phyloP scores from a whole-genome alignment of 92 coral and sea anemone genomes.

The Siderastrea siderea region DNA sequence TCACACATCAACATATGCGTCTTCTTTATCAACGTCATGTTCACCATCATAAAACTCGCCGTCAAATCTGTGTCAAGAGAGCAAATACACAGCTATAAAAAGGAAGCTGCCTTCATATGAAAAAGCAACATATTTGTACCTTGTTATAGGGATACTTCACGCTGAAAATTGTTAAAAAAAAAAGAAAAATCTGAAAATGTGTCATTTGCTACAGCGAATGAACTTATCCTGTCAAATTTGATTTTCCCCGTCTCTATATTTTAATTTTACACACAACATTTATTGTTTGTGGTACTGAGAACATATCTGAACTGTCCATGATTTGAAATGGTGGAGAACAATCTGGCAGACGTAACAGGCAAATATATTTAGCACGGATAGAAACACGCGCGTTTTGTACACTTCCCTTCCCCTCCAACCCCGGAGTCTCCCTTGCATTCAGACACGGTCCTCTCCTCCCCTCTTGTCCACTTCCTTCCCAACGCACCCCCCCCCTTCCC shows the following conservation, averaged over 20 bases:
- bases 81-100: not conserved
- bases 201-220: no score
- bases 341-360: no score
- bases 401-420: not conserved
- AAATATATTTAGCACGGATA: no score
- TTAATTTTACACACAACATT: no score
- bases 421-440: not conserved
- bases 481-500: not conserved
- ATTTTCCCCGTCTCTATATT: no score
- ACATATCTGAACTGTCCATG: no score
- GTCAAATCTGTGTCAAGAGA: conserved; percentile 31
- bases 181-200: no score
- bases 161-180: no score
- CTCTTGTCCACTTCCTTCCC: not conserved
- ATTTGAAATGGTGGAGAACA: no score
- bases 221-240: no score
- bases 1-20: conserved; percentile 82
- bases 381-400: no score
- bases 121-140: not conserved
- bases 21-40: conserved; percentile 92
- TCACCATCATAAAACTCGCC: conserved; percentile 95
- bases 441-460: not conserved
- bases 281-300: no score
- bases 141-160: not conserved
- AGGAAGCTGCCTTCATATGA: not conserved